phyloP scores from a whole-genome alignment of 2,888 invertebrate genomes.

The Dyspetes luteomarginatus region DNA sequence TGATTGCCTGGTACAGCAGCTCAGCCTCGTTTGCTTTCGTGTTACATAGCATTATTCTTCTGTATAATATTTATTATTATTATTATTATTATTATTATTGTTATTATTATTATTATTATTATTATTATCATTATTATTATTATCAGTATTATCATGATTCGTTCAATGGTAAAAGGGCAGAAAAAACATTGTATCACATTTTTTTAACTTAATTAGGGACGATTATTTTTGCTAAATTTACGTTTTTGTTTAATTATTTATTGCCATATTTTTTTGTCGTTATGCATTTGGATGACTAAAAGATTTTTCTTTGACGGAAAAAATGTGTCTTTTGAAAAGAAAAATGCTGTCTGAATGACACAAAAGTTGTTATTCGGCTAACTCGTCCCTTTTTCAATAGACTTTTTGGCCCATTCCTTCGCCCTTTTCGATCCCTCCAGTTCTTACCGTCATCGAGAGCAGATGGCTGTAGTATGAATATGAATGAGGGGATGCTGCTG shows the following conservation, averaged over 20 bases:
- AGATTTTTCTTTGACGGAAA: slow-evolving; percentile 27
- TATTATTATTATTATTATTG: not conserved
- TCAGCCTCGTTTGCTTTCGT: slow-evolving; percentile 65
- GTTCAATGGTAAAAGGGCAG: not conserved
- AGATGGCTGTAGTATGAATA: slow-evolving; percentile 70
- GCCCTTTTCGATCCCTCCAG: slow-evolving; percentile 38
- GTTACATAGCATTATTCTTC: slow-evolving; percentile 51
- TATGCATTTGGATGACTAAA: not conserved
- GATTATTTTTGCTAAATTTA: too few relatives aligned
- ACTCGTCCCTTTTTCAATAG: slow-evolving; percentile 34
- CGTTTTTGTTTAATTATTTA: slow-evolving; percentile 24
- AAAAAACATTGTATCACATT: not conserved
- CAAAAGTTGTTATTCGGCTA: slow-evolving; percentile 36
- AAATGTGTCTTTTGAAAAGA: slow-evolving; percentile 23
- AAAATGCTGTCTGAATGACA: slow-evolving; percentile 14
- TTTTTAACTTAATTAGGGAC: not conserved
- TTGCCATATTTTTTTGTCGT: not conserved
- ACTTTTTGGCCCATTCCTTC: slow-evolving; percentile 33
- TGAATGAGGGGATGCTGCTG: slow-evolving; percentile 66
- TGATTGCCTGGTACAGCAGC: slow-evolving; percentile 64
- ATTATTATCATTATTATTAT: not conserved
- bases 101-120: not conserved
- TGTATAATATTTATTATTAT: slow-evolving; percentile 23
- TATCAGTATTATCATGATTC: not conserved
- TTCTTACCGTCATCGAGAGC: slow-evolving; percentile 63